Percentiles rank a stretch among this genome's conserved stretches.
Evolutionary conservation across 1,140 invertebrate genomes (phyloP).

Genomic region (Macrostomum lignano): DNA sequence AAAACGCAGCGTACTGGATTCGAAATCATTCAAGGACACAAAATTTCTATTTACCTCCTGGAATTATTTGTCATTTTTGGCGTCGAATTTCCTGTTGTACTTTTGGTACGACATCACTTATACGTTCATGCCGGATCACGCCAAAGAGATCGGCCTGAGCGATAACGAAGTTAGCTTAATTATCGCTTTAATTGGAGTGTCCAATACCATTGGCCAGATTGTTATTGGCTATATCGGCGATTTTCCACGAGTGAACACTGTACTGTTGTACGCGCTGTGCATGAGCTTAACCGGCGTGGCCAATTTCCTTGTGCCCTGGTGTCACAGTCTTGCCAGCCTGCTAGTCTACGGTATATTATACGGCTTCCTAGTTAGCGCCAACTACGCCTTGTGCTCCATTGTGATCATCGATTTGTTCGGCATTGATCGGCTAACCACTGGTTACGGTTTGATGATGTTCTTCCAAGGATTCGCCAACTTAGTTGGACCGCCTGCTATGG

Average conservation of each 20-base stretch:
- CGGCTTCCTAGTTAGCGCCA: slow-evolving; percentile 22
- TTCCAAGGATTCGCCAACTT: slow-evolving; percentile 22
- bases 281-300: no score
- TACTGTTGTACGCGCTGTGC: slow-evolving; percentile 17
- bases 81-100: no score
- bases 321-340: no score
- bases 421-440: slow-evolving; percentile 20
- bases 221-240: slow-evolving; percentile 58
- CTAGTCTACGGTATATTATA: slow-evolving; percentile 13
- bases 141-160: no score
- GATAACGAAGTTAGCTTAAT: no score
- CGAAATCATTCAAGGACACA: no score
- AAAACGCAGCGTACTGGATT: no score
- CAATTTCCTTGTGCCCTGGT: no score
- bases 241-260: slow-evolving; percentile 26
- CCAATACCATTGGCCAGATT: slow-evolving; percentile 33
- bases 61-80: no score
- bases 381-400: slow-evolving; percentile 19
- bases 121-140: no score
- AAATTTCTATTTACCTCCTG: no score
- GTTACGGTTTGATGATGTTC: slow-evolving; percentile 21
- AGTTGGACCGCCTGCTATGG: slow-evolving; percentile 19
- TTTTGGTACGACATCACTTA: no score
- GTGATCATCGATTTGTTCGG: slow-evolving; percentile 19
- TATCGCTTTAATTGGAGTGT: not conserved